phyloP scores from a whole-genome alignment of 2,888 invertebrate species.

The Noctuana brunneofusca region DNA sequence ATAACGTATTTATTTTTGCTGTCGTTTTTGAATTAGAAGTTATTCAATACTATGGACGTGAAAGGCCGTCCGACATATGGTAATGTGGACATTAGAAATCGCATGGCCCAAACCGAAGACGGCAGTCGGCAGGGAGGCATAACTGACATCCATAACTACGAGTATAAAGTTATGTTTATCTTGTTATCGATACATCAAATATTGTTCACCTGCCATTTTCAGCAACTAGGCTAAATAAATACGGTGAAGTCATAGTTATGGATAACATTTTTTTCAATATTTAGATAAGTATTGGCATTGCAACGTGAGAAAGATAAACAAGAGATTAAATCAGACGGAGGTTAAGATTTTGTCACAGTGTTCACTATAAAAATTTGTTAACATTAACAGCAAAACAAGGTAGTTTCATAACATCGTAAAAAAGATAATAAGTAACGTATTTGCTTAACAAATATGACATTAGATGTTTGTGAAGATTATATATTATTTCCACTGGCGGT shows the following conservation, averaged over 20 bases:
- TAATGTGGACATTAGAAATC: conserved; percentile 75
- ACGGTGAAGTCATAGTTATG: background rate
- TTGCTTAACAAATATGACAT: background rate
- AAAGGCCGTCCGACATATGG: conserved; percentile 71
- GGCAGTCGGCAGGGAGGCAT: background rate
- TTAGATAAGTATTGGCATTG: no score
- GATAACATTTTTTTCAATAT: no score
- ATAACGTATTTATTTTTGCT: conserved; percentile 31
- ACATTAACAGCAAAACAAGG: no score
- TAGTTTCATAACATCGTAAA: no score
- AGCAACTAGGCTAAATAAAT: background rate
- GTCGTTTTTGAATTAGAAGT: conserved; percentile 49
- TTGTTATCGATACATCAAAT: conserved; percentile 18
- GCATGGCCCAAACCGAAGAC: conserved; percentile 47
- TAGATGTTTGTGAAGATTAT: conserved; percentile 2
- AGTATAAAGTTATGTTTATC: background rate
- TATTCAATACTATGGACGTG: conserved; percentile 66
- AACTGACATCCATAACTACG: conserved; percentile 3
- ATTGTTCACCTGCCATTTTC: conserved; percentile 12
- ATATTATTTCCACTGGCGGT: background rate
- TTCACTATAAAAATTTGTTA: no score
- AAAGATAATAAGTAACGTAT: no score
- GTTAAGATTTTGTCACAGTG: no score
- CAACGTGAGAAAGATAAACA: no score
- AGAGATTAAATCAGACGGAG: no score